Evolutionary conservation across 2,797 vertebrate species (phyloP), one percentile per base, ranked within the genome.

Genomic region (Labroides dimidiatus): DNA sequence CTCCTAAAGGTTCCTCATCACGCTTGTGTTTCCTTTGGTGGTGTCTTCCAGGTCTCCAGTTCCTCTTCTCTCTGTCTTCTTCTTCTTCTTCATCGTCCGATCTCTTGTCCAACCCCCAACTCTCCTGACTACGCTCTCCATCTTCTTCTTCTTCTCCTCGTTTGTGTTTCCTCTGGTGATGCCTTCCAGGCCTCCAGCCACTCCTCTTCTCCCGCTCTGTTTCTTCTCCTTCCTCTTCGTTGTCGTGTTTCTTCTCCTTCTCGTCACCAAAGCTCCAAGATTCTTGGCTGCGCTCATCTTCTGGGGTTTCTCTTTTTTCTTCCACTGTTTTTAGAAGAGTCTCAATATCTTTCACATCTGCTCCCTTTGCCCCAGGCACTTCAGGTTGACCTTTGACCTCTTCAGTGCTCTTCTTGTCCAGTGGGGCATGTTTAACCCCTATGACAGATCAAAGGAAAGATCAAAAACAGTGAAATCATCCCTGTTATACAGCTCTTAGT

Each of bases 371-470:
- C 16, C 45, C 69, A 0, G 89, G 75, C 23, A 64, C 84, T 17
- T 85, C 47, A 0, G 24, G 44, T 0, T 80, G 86, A 21, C 80
- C 83, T 76, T 89, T 90, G 67, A 66, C 49, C 0, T 13, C 47
- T 2, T 93, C 93, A 8, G 59, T 75, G 51, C 44, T 91, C 53
- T 93, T 93, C 70, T 93, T 94, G 75, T 94, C 91, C 63, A 88
- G 80, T 64, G 85, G 85, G 49, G 81, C 79, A 20, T 93, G 94
- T 87, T 90, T 94, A 51, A 90, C 77, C 75, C 92, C 97, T 99
- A 13, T 33, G 48, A 57, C 39, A 59, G 42, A 55, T 59, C 21
- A 79, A 48, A 66, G 13, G 0, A 41, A 52, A 58, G 19, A 58
- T 59, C 14, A 72, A n/a, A 41, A n/a, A n/a, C n/a, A n/a, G n/a